Evolutionary conservation across 2,888 invertebrate genomes (phyloP), one percentile per base, ranked within the genome.

Genomic region (Agrotis puta): DNA sequence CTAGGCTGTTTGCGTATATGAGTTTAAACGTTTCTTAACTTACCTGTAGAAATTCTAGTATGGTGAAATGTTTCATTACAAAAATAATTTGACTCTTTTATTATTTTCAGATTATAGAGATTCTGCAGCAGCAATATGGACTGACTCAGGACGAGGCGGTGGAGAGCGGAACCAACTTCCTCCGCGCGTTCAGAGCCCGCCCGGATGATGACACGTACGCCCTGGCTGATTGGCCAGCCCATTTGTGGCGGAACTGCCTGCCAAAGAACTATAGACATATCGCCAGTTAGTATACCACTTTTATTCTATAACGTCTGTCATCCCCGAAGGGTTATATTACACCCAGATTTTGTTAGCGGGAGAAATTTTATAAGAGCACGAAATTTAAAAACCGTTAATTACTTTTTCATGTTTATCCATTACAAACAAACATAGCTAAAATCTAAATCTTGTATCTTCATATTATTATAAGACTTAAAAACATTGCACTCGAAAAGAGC

Each of bases 201-300:
- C 98, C 98, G 14, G 98, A 98, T 89, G 98, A 98, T 92, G 96
- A 97, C 71, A 96, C 97, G 69, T 97, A 97, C 88, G 96, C 97
- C 77, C 94, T 98, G 85, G 98, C 98, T 88, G 97, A 97, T 76
- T 98, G 98, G 98, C 97, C 98, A 69, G 97, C 97, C 65, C 96
- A 97, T 73, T 93, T 98, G 66, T 98, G 98, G 98, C 97, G 96
- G 51, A 97, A 98, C 91, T 97, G 98, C 54, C 94, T 98, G 69
- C 98, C 98, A 56, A 97, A 97, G 77, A 97, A 97, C 86, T 97
- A 97, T 90, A 97, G 97, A 87, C 97, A 97, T 91, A 95, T 98
- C 82, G 97, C 98, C 85, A 97, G 97, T 97, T 89, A 94, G 96
- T 94, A 88, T 73, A 20, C 2, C 24, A 27, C 27, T 56, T 56